phyloP scores from a whole-genome alignment of 2,888 invertebrate genomes.

The Acrobasis repandana region DNA sequence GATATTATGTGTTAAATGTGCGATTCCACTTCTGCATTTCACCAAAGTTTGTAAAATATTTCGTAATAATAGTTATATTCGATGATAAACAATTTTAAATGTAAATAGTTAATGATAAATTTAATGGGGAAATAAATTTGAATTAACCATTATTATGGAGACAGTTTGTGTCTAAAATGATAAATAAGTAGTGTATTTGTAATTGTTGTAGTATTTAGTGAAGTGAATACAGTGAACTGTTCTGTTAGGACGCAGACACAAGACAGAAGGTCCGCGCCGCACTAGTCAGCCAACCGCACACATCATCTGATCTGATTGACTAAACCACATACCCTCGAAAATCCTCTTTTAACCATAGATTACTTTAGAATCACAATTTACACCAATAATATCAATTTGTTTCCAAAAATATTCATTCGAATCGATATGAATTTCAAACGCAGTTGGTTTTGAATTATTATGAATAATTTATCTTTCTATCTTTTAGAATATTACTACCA shows the following conservation, averaged over 20 bases:
- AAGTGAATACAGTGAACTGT: conserved; percentile 67
- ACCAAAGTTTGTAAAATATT: conserved; percentile 83
- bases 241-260: conserved; percentile 49
- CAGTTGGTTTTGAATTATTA: conserved; percentile 13
- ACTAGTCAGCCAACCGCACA: conserved; percentile 59
- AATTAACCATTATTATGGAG: conserved; percentile 71
- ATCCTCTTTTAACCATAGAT: conserved; percentile 24
- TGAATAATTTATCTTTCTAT: not conserved
- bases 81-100: conserved; percentile 78
- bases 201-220: conserved; percentile 80
- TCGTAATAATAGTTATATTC: conserved; percentile 79
- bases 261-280: conserved; percentile 66
- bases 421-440: conserved; percentile 10
- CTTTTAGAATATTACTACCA: not conserved
- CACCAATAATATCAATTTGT: not conserved
- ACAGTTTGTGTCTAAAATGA: conserved; percentile 78
- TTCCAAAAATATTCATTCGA: not conserved
- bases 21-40: conserved; percentile 76
- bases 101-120: conserved; percentile 78
- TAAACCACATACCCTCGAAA: conserved; percentile 24
- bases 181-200: conserved; percentile 80
- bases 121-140: conserved; percentile 63
- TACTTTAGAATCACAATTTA: not conserved
- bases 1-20: conserved; percentile 70
- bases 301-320: conserved; percentile 29